Conservation (phyloP, 2,113 vertebrate genomes). For the Lepidothrix coronata region DNA sequence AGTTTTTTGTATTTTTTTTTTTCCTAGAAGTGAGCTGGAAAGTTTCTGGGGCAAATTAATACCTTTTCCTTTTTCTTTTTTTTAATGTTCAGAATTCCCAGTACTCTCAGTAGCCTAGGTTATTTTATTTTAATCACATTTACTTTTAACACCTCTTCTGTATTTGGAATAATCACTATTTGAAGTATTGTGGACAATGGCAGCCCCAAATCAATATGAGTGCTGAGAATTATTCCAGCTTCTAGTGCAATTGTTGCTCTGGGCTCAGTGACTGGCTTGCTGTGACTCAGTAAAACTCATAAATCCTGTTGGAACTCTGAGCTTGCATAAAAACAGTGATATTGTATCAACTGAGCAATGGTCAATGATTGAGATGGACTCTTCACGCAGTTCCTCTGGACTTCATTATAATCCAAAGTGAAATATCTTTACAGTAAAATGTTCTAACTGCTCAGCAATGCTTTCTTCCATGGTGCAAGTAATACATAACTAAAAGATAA, state of each 20-base stretch:
- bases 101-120: background rate
- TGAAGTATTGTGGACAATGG: background rate
- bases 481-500: background rate
- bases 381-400: background rate
- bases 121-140: background rate
- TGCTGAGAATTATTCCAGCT: background rate
- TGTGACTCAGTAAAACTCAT: background rate
- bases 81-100: background rate
- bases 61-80: background rate
- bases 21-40: background rate
- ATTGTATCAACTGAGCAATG: background rate
- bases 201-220: background rate
- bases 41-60: background rate
- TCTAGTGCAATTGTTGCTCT: background rate
- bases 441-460: background rate
- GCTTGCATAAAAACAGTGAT: background rate
- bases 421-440: background rate
- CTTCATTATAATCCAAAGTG: background rate
- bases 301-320: background rate
- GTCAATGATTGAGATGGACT: fast-evolving
- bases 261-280: background rate
- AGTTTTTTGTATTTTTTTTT: background rate
- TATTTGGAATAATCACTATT: background rate
- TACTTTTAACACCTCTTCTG: background rate
- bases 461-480: background rate